Evolutionary conservation across 2,797 vertebrate species (phyloP).

Genomic region (Leucoraja ocellata): DNA sequence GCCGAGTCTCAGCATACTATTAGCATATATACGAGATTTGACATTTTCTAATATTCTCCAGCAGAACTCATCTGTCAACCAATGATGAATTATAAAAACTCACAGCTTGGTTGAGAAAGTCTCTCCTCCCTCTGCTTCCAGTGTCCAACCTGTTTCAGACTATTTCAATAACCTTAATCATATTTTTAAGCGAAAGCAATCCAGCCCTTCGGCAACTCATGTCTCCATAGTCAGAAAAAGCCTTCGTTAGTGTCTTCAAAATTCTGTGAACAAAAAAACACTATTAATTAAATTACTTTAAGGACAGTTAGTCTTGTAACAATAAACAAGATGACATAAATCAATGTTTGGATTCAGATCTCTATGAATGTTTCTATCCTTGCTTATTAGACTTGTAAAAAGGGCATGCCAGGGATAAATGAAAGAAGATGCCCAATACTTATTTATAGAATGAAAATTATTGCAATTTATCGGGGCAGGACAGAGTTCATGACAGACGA

Average conservation of each 20-base stretch:
- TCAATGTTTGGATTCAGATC: neutral
- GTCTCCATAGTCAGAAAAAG: neutral
- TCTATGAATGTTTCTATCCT: neutral
- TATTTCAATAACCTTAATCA: slow-evolving; percentile 21
- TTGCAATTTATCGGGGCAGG: neutral
- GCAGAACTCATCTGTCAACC: slow-evolving; percentile 99
- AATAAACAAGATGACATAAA: slow-evolving; percentile 15
- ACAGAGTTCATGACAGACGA: neutral
- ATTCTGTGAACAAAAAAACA: neutral
- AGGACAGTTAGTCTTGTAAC: neutral
- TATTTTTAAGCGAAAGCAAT: slow-evolving; percentile 1
- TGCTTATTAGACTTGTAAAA: neutral
- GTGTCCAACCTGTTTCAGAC: slow-evolving; percentile 15
- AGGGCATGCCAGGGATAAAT: neutral
- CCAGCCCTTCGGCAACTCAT: neutral
- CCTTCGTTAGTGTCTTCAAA: neutral
- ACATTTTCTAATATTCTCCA: slow-evolving; percentile 99
- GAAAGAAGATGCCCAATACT: neutral
- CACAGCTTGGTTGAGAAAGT: slow-evolving; percentile 86
- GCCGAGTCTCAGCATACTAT: slow-evolving; percentile 90
- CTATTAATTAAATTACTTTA: neutral
- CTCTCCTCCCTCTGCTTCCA: slow-evolving; percentile 50
- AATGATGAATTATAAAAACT: slow-evolving; percentile 99
- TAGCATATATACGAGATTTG: slow-evolving; percentile 99
- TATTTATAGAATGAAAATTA: slow-evolving; percentile 1